Evolutionary conservation across 2,797 vertebrate species (phyloP).

Genomic region (Anguilla anguilla): DNA sequence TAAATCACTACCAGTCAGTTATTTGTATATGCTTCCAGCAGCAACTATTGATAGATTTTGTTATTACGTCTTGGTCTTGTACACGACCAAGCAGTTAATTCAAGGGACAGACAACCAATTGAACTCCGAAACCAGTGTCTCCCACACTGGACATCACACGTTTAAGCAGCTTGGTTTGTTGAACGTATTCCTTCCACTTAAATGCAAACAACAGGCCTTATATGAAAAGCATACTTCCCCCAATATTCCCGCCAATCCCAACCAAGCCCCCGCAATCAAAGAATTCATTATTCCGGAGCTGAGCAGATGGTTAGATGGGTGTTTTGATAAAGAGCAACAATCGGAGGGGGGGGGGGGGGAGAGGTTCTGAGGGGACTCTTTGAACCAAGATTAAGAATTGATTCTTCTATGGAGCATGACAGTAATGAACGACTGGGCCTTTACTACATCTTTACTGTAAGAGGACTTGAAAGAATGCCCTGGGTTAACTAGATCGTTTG

Average conservation of each 20-base stretch:
- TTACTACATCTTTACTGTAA: slow-evolving; percentile 58
- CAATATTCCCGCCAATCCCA: slow-evolving; percentile 16
- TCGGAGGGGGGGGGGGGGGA: slow-evolving; percentile 38
- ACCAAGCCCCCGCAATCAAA: slow-evolving; percentile 44
- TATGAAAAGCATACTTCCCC: background rate
- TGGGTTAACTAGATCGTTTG: slow-evolving; percentile 10
- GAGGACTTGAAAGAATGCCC: slow-evolving; percentile 7
- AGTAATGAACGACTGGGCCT: slow-evolving; percentile 67
- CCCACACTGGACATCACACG: slow-evolving; percentile 3
- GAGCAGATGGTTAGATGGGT: slow-evolving; percentile 65
- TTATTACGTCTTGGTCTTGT: background rate
- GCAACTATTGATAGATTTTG: background rate
- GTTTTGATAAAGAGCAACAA: slow-evolving; percentile 72
- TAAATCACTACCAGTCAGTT: background rate
- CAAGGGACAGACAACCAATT: slow-evolving; percentile 4
- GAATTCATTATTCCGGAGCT: slow-evolving; percentile 51
- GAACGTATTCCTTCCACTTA: slow-evolving; percentile 19
- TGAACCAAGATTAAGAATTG: slow-evolving; percentile 76
- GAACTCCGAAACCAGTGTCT: background rate
- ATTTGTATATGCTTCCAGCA: background rate
- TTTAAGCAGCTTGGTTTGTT: background rate
- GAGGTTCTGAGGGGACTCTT: slow-evolving; percentile 64
- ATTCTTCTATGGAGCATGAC: slow-evolving; percentile 72
- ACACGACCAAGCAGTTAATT: background rate
- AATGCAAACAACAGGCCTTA: background rate